Conservation (phyloP, 2,888 invertebrate genomes). For the Harpalus rufipes region DNA sequence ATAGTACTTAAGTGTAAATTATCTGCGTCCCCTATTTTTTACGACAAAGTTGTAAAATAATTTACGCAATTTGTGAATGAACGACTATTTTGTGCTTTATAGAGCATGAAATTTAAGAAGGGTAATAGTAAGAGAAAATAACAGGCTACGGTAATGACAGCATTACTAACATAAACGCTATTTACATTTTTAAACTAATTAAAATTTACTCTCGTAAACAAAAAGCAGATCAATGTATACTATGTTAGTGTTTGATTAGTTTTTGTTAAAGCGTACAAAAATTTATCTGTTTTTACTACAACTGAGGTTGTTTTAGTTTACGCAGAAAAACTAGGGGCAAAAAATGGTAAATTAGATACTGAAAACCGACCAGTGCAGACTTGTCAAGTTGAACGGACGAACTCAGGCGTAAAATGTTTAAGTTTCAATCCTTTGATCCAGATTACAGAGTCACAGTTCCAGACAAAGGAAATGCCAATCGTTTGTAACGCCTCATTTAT, state of each 20-base stretch:
- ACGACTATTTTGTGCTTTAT: constrained; percentile 10
- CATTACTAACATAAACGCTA: background rate
- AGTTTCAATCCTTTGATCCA: constrained; percentile 30
- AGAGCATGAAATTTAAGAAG: constrained; percentile 30
- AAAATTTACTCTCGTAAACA: constrained; percentile 10
- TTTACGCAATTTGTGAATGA: constrained; percentile 36
- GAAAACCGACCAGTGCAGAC: constrained; percentile 32
- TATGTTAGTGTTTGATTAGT: background rate
- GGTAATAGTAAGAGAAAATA: constrained; percentile 13
- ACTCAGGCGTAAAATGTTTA: constrained; percentile 22
- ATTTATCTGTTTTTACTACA: constrained; percentile 11
- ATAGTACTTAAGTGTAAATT: background rate
- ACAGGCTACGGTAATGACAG: constrained; percentile 21
- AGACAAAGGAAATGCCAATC: background rate
- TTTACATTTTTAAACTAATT: constrained; percentile 19
- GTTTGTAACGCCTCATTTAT: constrained; percentile 9
- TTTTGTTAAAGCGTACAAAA: constrained; percentile 33
- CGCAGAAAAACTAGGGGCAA: constrained; percentile 4
- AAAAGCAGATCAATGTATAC: background rate
- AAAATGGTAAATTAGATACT: constrained; percentile 29
- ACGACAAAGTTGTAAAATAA: constrained; percentile 11
- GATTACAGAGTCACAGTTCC: constrained; percentile 12
- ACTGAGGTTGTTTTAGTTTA: constrained; percentile 15
- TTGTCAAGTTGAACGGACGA: constrained; percentile 39
- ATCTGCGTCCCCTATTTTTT: constrained; percentile 10